A percentile compares a stretch with the other conserved stretches of the same genome.
Conservation (phyloP, 1,140 invertebrate genomes). For the Ctenoplectra terminalis region DNA sequence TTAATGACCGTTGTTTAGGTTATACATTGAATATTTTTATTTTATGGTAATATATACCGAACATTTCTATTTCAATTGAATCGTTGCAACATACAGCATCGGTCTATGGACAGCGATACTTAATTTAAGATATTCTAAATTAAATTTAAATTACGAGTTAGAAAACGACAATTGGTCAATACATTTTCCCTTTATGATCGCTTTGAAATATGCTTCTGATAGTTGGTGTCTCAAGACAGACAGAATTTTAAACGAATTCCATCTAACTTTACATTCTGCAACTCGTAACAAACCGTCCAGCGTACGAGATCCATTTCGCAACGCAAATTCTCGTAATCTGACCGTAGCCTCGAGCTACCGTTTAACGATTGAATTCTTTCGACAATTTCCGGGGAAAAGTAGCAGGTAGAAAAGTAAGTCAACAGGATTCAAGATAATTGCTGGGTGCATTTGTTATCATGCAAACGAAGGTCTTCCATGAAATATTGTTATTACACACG, state of each 20-base stretch:
- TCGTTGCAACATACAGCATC: not conserved
- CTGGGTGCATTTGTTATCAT: conserved; percentile 3
- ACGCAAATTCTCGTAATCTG: not conserved
- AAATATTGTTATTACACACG: not conserved
- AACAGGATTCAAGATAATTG: not conserved
- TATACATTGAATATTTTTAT: too few relatives aligned
- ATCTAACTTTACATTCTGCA: not conserved
- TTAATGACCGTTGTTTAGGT: too few relatives aligned
- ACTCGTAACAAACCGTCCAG: not conserved
- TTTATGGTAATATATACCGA: not conserved
- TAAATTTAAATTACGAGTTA: not conserved
- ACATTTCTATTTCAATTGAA: not conserved
- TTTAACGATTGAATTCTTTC: conserved; percentile 30
- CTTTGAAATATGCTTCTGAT: not conserved
- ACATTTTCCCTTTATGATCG: not conserved
- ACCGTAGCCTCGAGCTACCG: not conserved
- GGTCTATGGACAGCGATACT: not conserved
- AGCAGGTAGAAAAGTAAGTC: not conserved
- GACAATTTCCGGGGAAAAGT: conserved; percentile 2
- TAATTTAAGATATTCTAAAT: not conserved
- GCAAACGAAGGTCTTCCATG: not conserved
- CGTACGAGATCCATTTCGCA: not conserved
- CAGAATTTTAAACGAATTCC: not conserved
- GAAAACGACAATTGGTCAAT: not conserved
- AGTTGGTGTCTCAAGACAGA: not conserved